These are phyloP conservation scores for Taenioides sp. DNA, from an alignment of 2,797 vertebrate genomes.

Conservation along the genomic window DNA sequence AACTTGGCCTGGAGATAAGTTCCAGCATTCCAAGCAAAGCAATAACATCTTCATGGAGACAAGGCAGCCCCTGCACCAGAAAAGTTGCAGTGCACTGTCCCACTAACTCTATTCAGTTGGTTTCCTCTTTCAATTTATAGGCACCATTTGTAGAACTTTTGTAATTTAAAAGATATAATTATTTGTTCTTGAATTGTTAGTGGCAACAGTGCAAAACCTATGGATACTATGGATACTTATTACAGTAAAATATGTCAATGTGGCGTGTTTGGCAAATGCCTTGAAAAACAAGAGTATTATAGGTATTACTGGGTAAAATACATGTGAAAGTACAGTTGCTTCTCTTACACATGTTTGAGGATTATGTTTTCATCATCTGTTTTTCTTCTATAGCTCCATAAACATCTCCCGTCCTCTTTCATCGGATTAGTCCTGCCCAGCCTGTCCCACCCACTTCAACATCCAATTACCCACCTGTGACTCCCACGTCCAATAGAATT, in stretches of 20 bases:
- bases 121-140: no score
- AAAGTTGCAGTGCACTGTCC: no score
- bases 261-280: neutral
- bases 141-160: no score
- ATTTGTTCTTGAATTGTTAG: no score
- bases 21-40: neutral
- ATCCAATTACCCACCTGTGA: slow-evolving; percentile 72
- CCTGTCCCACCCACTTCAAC: slow-evolving; percentile 51
- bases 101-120: no score
- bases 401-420: slow-evolving; percentile 57
- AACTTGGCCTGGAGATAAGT: no score
- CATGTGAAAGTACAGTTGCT: slow-evolving; percentile 5
- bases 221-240: no score
- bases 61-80: no score
- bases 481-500: slow-evolving; percentile 46
- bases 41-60: no score
- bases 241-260: neutral
- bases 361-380: slow-evolving; percentile 14
- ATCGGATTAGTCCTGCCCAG: slow-evolving; percentile 68
- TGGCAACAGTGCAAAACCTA: no score
- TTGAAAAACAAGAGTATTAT: neutral
- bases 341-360: neutral
- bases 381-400: slow-evolving; percentile 47
- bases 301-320: neutral
- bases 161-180: no score